Evolutionary conservation across 1,140 invertebrate genomes (phyloP).

Genomic region (Akabosia matsudoensis): DNA sequence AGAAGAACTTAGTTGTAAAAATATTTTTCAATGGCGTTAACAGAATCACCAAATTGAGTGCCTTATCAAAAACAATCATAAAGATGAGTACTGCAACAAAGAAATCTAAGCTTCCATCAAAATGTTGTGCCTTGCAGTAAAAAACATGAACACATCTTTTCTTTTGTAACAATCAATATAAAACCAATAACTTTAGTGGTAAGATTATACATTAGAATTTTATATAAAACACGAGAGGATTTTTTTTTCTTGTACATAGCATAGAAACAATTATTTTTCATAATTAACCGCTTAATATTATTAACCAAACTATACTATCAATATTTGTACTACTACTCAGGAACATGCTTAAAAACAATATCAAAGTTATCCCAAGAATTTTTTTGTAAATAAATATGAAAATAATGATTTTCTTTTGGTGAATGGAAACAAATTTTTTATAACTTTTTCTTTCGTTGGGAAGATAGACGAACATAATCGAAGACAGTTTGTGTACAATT

Average conservation of each 20-base stretch:
- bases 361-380: too few species aligned
- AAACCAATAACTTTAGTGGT: not conserved
- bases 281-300: not conserved
- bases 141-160: too few species aligned
- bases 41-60: too few species aligned
- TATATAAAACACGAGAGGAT: not conserved
- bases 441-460: not conserved
- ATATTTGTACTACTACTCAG: conserved; percentile 8
- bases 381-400: too few species aligned
- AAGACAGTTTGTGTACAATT: too few species aligned
- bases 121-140: too few species aligned
- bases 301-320: not conserved
- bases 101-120: too few species aligned
- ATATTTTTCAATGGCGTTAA: too few species aligned
- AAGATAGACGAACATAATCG: not conserved
- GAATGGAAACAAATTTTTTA: not conserved
- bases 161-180: not conserved
- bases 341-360: not conserved
- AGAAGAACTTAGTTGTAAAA: too few species aligned
- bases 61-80: too few species aligned
- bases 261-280: not conserved
- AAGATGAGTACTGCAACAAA: too few species aligned
- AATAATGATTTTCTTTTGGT: too few species aligned
- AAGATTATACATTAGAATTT: not conserved
- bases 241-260: not conserved